A percentile compares a stretch with the other conserved stretches of the same genome.
These are phyloP conservation scores for Drosophila pachea DNA, from an alignment of 1,140 invertebrate species.

Conservation along the genomic window DNA sequence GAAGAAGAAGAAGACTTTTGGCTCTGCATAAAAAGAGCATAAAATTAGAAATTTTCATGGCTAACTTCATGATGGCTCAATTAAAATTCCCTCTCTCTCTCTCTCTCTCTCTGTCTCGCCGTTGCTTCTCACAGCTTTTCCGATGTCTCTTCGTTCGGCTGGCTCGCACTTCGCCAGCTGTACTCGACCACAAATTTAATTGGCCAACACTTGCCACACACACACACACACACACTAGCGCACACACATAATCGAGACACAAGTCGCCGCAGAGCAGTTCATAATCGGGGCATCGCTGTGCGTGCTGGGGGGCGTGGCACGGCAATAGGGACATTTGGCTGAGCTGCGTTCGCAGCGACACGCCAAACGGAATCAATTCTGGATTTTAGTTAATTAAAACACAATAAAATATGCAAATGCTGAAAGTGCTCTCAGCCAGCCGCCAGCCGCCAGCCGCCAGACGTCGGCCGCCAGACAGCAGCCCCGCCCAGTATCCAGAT, in stretches of 20 bases:
- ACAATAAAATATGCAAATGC: slow-evolving; percentile 72
- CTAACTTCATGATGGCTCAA: no score
- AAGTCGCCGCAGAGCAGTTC: neutral
- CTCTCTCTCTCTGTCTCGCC: no score
- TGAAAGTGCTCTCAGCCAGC: slow-evolving; percentile 28
- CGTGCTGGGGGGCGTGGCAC: slow-evolving; percentile 4
- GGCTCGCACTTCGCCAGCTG: no score
- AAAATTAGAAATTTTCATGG: no score
- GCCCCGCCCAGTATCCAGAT: neutral
- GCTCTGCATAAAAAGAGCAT: no score
- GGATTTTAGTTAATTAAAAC: slow-evolving; percentile 72
- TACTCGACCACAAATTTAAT: slow-evolving; percentile 12
- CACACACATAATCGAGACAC: slow-evolving; percentile 9
- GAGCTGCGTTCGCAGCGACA: neutral
- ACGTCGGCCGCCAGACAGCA: neutral
- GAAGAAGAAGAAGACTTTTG: no score
- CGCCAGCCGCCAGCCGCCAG: slow-evolving; percentile 3
- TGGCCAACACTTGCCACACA: slow-evolving; percentile 7
- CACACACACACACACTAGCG: slow-evolving; percentile 17
- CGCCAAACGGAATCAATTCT: slow-evolving; percentile 40
- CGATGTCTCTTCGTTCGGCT: no score
- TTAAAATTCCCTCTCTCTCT: no score
- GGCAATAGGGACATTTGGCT: neutral
- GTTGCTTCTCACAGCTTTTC: no score
- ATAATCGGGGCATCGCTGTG: slow-evolving; percentile 9